phyloP scores from a whole-genome alignment of 37 sponge, comb jelly and placozoan species.

The Oscarella lobularis region DNA sequence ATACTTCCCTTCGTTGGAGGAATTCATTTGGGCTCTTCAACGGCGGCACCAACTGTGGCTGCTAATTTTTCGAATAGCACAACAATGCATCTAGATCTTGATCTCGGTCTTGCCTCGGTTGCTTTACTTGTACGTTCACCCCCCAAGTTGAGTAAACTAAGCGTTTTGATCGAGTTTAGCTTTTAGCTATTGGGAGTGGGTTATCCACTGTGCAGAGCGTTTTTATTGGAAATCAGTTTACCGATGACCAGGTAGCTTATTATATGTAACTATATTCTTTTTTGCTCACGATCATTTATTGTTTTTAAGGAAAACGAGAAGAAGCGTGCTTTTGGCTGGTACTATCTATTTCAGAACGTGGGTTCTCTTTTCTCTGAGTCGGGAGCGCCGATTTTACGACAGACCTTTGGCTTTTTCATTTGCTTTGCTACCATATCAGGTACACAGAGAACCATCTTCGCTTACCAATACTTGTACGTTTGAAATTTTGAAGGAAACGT shows the following conservation, averaged over 20 bases:
- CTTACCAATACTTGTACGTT: neutral
- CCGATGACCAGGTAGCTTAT: conserved; percentile 27
- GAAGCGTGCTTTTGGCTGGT: conserved; percentile 50
- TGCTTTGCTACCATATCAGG: conserved; percentile 24
- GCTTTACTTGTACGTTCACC: neutral
- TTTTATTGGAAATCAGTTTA: conserved; percentile 55
- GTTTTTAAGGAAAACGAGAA: conserved; percentile 21
- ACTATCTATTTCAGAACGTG: conserved; percentile 41
- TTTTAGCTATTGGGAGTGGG: conserved; percentile 47
- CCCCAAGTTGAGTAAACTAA: neutral
- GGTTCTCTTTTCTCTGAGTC: conserved; percentile 30
- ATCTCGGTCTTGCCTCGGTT: neutral
- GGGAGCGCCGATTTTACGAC: conserved; percentile 42
- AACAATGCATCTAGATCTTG: neutral
- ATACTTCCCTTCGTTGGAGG: neutral
- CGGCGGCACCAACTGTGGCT: too few species aligned
- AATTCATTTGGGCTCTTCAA: too few species aligned
- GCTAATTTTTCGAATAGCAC: too few species aligned
- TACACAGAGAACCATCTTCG: neutral
- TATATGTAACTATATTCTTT: neutral
- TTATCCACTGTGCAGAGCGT: conserved; percentile 52
- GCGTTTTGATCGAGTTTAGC: conserved; percentile 7
- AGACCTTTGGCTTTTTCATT: conserved; percentile 28
- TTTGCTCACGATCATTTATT: neutral
- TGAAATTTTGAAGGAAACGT: neutral